A percentile compares a stretch with the other conserved stretches of the same genome.
Conservation (phyloP, 2,113 vertebrate species). For the Macrotus californicus region DNA sequence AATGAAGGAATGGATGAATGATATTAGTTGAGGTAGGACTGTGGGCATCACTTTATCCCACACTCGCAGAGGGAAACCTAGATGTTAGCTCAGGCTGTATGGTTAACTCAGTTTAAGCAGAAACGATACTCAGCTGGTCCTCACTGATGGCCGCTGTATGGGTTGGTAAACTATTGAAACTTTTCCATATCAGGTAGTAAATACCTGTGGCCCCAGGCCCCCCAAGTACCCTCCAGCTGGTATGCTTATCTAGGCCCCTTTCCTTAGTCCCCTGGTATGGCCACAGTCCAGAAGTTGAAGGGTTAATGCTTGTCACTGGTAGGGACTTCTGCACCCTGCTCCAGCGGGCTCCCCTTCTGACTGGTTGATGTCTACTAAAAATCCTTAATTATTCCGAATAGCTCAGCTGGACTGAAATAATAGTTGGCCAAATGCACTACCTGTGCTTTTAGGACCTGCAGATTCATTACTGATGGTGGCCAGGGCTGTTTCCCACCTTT, state of each 20-base stretch:
- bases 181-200: not conserved
- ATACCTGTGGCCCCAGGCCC: rapidly evolving
- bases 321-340: too few relatives aligned
- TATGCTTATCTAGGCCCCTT: not conserved
- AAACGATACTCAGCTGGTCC: not conserved
- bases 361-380: not conserved
- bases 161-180: not conserved
- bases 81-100: not conserved
- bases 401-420: not conserved
- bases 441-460: not conserved
- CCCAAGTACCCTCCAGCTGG: not conserved
- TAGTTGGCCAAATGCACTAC: rapidly evolving
- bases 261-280: not conserved
- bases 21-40: not conserved
- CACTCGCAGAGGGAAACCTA: not conserved
- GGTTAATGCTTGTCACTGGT: not conserved
- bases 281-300: not conserved
- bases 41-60: not conserved
- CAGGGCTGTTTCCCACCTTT: not conserved
- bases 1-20: not conserved
- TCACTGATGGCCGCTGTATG: not conserved
- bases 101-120: not conserved
- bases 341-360: not conserved
- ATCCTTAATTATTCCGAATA: too few relatives aligned
- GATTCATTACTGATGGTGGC: not conserved